phyloP scores from a whole-genome alignment of 1,140 invertebrate species.

The Campoletis sonorensis region DNA sequence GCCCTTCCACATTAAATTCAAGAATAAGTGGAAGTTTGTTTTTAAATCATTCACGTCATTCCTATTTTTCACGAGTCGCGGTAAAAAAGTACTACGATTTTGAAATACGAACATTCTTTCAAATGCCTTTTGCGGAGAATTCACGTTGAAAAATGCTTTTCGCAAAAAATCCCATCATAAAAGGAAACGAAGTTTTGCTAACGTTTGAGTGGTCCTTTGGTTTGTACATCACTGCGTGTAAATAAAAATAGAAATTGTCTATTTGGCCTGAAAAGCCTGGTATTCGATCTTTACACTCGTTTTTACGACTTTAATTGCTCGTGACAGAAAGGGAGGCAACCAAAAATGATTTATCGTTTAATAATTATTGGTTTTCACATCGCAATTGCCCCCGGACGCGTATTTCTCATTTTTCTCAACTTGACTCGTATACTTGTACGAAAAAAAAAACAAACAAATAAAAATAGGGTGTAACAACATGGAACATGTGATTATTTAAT shows the following conservation, averaged over 20 bases:
- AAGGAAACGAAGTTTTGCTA: too few relatives aligned
- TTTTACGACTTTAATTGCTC: conserved; percentile 54
- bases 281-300: background rate
- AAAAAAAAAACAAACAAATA: background rate
- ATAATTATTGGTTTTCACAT: conserved; percentile 56
- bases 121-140: too few relatives aligned
- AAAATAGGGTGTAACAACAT: background rate
- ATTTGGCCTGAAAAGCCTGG: background rate
- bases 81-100: too few relatives aligned
- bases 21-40: background rate
- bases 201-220: too few relatives aligned
- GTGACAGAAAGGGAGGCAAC: conserved; percentile 49
- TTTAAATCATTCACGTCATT: too few relatives aligned
- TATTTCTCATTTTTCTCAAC: conserved; percentile 14
- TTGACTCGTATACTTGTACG: background rate
- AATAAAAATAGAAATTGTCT: background rate
- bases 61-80: background rate
- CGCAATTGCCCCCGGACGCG: conserved; percentile 39
- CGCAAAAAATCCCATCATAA: too few relatives aligned
- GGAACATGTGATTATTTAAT: background rate
- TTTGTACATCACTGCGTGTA: too few relatives aligned
- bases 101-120: too few relatives aligned
- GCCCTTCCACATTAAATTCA: background rate
- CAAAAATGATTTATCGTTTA: conserved; percentile 53
- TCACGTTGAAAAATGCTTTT: too few relatives aligned